These are phyloP conservation scores for Bombycilla garrulus DNA, from an alignment of 2,113 vertebrate genomes.

Conservation along the genomic window DNA sequence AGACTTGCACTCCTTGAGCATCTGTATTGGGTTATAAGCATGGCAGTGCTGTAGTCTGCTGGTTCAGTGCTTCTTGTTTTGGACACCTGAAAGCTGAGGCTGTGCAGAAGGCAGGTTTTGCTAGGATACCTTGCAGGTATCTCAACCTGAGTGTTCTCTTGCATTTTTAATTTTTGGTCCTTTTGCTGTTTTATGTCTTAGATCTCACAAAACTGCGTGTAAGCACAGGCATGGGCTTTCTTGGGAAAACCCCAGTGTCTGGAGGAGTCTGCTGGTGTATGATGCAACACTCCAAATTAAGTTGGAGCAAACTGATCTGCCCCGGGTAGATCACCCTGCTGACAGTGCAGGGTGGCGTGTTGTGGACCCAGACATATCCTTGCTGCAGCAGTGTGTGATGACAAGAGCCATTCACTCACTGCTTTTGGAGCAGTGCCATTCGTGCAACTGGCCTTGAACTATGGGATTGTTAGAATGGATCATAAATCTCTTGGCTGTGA, in stretches of 20 bases:
- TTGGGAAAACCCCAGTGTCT: not conserved
- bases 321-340: not conserved
- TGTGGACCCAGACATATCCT: not conserved
- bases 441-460: rapidly evolving
- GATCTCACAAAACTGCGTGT: not conserved
- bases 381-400: not conserved
- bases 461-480: not conserved
- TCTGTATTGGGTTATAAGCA: rapidly evolving
- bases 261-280: not conserved
- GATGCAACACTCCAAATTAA: not conserved
- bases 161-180: not conserved
- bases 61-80: not conserved
- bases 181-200: not conserved
- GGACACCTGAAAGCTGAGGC: not conserved
- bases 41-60: not conserved
- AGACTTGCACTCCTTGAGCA: not conserved
- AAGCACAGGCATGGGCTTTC: not conserved
- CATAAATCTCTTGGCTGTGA: not conserved
- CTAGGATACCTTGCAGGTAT: not conserved
- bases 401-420: not conserved
- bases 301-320: not conserved
- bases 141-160: not conserved
- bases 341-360: not conserved
- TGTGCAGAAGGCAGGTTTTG: not conserved
- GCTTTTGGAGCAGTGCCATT: not conserved